Conservation (phyloP, 2,797 vertebrate genomes). For the Falco berigora region DNA sequence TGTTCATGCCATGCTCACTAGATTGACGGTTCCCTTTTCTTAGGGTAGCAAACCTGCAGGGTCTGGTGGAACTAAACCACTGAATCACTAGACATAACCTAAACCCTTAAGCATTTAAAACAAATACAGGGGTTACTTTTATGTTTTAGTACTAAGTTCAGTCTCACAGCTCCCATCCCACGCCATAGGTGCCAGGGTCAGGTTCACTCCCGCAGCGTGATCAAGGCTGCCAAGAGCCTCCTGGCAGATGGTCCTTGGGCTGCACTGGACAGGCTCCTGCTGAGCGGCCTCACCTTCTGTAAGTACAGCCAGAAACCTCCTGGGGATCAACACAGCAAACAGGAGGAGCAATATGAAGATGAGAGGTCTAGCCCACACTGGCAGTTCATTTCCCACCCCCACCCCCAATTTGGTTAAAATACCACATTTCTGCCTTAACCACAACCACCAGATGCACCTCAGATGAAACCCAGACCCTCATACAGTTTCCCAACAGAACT, state of each 20-base stretch:
- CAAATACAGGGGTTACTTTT: background rate
- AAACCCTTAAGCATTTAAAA: background rate
- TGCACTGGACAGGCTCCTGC: background rate
- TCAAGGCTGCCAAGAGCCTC: background rate
- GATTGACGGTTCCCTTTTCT: background rate
- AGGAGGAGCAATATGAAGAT: background rate
- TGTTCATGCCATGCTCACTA: background rate
- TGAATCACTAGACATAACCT: background rate
- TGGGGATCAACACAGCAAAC: background rate
- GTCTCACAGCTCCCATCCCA: background rate
- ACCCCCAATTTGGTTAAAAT: background rate
- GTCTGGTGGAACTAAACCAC: background rate
- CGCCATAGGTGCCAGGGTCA: background rate
- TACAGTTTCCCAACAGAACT: background rate
- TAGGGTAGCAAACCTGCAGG: background rate
- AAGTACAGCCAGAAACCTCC: background rate
- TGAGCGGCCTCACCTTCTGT: background rate
- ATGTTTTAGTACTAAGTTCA: background rate
- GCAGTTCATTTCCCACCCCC: background rate
- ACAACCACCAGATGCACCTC: constrained; percentile 13
- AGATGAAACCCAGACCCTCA: background rate
- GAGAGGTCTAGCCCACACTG: background rate
- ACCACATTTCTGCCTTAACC: constrained; percentile 17
- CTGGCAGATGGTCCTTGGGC: background rate
- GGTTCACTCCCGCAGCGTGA: background rate